Percentiles rank a stretch among this genome's conserved stretches.
Conservation (phyloP, 1,140 invertebrate species). For the Dreissena polymorpha region DNA sequence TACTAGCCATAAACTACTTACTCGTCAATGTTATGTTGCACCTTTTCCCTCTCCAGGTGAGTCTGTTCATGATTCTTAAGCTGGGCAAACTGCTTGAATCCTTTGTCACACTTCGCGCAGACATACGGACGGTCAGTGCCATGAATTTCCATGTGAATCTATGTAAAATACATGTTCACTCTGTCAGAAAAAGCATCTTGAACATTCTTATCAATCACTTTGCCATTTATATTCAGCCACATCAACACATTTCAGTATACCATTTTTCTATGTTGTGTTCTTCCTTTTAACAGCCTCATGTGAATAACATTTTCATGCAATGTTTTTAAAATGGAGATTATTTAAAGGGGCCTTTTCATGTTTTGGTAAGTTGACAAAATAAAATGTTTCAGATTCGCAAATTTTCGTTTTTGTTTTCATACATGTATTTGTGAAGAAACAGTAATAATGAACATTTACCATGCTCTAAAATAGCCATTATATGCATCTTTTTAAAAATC, state of each 20-base stretch:
- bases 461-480: no score
- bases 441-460: no score
- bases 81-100: constrained; percentile 88
- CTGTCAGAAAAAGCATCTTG: background rate
- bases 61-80: constrained; percentile 83
- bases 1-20: no score
- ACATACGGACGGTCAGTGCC: constrained; percentile 82
- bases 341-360: no score
- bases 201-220: background rate
- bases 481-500: no score
- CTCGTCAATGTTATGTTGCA: background rate
- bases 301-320: background rate
- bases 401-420: no score
- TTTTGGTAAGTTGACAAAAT: no score
- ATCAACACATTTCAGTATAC: background rate
- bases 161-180: constrained; percentile 56
- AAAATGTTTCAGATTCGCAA: no score
- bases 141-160: constrained; percentile 84
- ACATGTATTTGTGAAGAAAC: no score
- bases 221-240: background rate
- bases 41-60: constrained; percentile 72
- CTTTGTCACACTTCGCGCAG: constrained; percentile 85
- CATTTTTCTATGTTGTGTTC: background rate
- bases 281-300: background rate
- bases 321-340: background rate